Evolutionary conservation across 2,113 vertebrate genomes (phyloP).

Genomic region (Carettochelys insculpta): DNA sequence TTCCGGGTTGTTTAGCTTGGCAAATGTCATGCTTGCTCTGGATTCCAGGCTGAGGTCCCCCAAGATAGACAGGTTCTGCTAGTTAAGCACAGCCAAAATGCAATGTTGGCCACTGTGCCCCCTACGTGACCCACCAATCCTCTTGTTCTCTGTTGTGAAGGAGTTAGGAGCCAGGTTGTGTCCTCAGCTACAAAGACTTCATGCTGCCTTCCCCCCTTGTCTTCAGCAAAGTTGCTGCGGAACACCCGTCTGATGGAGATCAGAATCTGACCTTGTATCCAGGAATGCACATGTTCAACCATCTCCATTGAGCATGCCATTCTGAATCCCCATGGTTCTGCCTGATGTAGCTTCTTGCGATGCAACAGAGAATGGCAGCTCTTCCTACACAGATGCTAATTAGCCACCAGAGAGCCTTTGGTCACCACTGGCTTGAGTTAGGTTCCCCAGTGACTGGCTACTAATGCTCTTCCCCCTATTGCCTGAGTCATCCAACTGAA

Average conservation of each 20-base stretch:
- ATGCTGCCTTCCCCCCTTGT: not conserved
- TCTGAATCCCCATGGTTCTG: not conserved
- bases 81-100: not conserved
- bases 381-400: not conserved
- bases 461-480: not conserved
- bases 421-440: not conserved
- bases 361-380: not conserved
- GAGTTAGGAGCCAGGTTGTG: not conserved
- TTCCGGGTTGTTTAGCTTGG: not conserved
- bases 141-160: not conserved
- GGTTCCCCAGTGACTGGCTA: not conserved
- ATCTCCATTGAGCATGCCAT: not conserved
- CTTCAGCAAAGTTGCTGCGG: not conserved
- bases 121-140: not conserved
- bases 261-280: no score
- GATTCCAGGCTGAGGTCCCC: not conserved
- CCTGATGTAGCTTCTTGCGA: no score
- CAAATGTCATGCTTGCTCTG: not conserved
- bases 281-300: not conserved
- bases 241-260: not conserved
- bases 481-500: not conserved
- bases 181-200: no score
- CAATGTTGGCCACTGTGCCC: not conserved
- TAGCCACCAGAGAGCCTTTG: not conserved
- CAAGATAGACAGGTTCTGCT: not conserved